Conservation (phyloP, 1,140 invertebrate species). For the Drosophila melanogaster region Release_6_plus_ISO1_MT NC_004354.4:11453001-11453500, state of each 20-base stretch:
- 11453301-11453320: conserved; percentile 8
- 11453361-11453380: conserved; percentile 31
- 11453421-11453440: conserved; percentile 25
- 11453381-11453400: conserved; percentile 11
- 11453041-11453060: no score
- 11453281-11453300: conserved; percentile 48
- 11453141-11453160: no score
- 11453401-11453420: conserved; percentile 44
- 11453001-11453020: background rate
- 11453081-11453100: no score
- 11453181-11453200: conserved; percentile 34
- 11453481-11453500: conserved; percentile 18
- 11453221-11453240: conserved; percentile 75
- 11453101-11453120: no score
- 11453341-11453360: conserved; percentile 5
- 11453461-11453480: conserved; percentile 37
- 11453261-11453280: conserved; percentile 54
- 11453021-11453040: no score
- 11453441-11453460: conserved; percentile 41
- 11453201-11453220: conserved; percentile 52
- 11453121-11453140: no score
- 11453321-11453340: conserved; percentile 9
- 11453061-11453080: no score
- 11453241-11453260: conserved; percentile 15
- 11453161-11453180: background rate